Evolutionary conservation across 2,113 vertebrate species (phyloP), one percentile per base, ranked within the genome.

Genomic region (Platycercus adscitus): DNA sequence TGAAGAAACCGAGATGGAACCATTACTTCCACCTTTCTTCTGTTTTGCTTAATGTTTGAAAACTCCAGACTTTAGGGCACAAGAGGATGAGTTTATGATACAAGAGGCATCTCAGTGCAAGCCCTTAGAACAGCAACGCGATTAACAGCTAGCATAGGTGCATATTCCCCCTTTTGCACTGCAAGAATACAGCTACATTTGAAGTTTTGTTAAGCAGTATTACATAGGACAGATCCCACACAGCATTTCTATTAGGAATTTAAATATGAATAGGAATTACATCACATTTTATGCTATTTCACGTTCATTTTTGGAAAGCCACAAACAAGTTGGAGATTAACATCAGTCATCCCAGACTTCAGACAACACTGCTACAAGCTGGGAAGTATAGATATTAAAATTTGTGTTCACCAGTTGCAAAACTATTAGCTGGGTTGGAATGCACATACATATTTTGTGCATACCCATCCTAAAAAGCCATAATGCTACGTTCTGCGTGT

Each of bases 311-410:
- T 86, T 97, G 95, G 96, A 97, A 97, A 97, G 94, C 88, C 86
- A 97, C 89, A 95, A 98, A 97, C 81, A 97, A 97, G 91, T 10
- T 86, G 69, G 94, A 97, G 96, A 97, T 97, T 97, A 97, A 84
- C 91, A 97, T 97, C 97, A 97, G 94, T 89, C 78, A 61, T 96
- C 85, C 93, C 84, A 96, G 95, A 97, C 97, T 97, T 97, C 96
- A 97, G 93, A 97, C 97, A 97, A 88, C 88, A 78, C 47, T 89
- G 87, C 96, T 94, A 70, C 96, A 97, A 96, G 96, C 96, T 97
- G 97, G 94, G 88, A 93, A 97, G 89, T 84, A 96, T 10, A 98
- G 97, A 98, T 97, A 97, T 69, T 95, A 97, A 92, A 97, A 96
- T 97, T 97, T 95, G 95, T 70, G 91, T 79, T 94, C 92, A 97